Conservation (phyloP, 2,113 vertebrate genomes). For the Ceyx margarethae region DNA sequence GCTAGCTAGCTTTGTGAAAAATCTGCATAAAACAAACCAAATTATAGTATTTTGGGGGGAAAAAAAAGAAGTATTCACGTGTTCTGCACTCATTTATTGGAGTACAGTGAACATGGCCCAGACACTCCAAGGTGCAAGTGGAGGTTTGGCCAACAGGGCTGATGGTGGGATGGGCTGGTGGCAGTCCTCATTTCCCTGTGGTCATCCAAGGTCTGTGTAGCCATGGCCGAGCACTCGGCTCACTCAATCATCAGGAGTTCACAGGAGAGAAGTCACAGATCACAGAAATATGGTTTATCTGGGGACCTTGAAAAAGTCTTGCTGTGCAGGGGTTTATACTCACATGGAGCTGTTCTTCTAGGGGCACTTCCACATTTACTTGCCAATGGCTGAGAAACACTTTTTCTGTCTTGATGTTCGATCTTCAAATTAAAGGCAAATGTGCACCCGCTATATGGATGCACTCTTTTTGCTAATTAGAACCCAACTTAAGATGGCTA, state of each 20-base stretch:
- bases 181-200: accelerated
- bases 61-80: neutral
- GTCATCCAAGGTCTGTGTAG: neutral
- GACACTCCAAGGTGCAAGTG: accelerated
- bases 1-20: neutral
- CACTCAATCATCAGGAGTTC: neutral
- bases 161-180: too few relatives aligned
- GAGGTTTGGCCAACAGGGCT: neutral
- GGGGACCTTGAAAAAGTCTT: neutral
- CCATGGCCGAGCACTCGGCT: accelerated
- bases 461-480: neutral
- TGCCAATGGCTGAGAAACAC: neutral
- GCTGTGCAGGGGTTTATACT: neutral
- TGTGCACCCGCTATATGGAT: accelerated
- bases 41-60: neutral
- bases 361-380: accelerated
- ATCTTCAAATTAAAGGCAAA: neutral
- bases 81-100: too few relatives aligned
- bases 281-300: accelerated
- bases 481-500: accelerated
- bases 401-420: neutral
- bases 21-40: neutral
- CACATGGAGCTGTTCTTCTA: neutral
- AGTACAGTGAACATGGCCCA: too few relatives aligned
- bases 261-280: accelerated